Evolutionary conservation across 1,140 invertebrate genomes (phyloP).

Genomic region (Tetragonula clypearis): DNA sequence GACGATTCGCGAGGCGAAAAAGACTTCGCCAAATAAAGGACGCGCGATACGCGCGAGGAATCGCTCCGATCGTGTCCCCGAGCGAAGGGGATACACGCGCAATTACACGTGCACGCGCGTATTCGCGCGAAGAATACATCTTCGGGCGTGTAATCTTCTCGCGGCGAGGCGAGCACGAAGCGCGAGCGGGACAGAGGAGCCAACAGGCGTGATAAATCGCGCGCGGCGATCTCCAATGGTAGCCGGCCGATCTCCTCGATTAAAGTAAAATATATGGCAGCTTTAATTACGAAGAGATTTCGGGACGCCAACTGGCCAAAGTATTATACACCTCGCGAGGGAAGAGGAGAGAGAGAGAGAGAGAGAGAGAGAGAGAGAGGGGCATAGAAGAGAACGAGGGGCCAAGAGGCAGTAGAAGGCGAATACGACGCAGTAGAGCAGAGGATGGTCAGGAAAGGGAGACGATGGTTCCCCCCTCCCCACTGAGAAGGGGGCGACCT

Average conservation of each 20-base stretch:
- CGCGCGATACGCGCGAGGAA: too few species aligned
- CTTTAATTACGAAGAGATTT: constrained; percentile 78
- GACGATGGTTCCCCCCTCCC: constrained; percentile 40
- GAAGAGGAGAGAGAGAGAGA: constrained; percentile 6
- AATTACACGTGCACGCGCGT: constrained; percentile 46
- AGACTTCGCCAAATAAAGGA: too few species aligned
- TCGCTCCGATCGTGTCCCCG: background rate
- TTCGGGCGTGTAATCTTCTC: constrained; percentile 59
- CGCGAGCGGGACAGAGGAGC: constrained; percentile 26
- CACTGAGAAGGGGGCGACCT: constrained; percentile 61
- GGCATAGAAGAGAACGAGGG: constrained; percentile 21
- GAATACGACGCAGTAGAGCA: constrained; percentile 21
- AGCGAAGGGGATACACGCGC: background rate
- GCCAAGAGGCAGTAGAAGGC: constrained; percentile 30
- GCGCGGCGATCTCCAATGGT: constrained; percentile 52
- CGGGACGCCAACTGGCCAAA: constrained; percentile 56
- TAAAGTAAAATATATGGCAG: constrained; percentile 79
- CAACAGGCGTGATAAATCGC: constrained; percentile 69
- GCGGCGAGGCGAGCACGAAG: constrained; percentile 27
- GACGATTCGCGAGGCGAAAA: too few species aligned
- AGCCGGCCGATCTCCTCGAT: constrained; percentile 73
- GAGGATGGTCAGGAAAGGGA: constrained; percentile 46
- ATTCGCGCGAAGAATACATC: constrained; percentile 33
- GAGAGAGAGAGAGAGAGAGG: constrained; percentile 28
- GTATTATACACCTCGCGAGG: constrained; percentile 28